Percentiles rank a stretch among this genome's conserved stretches.
Evolutionary conservation across 2,888 invertebrate genomes (phyloP).

Genomic region (Helicoverpa assulta): DNA sequence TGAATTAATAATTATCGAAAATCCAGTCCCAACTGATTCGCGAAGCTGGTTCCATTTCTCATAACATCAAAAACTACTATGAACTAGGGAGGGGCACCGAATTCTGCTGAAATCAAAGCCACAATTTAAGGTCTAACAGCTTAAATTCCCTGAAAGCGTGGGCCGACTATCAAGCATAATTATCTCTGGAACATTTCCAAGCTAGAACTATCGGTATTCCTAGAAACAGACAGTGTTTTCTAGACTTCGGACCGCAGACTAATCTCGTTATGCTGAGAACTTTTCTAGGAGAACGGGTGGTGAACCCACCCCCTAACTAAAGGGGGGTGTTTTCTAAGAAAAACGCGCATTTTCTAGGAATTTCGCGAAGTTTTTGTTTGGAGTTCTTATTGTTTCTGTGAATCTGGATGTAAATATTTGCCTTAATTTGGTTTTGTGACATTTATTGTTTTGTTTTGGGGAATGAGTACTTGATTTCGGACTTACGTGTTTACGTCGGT

Average conservation of each 20-base stretch:
- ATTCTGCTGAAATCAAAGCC: background rate
- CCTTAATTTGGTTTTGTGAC: background rate
- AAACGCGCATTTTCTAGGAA: constrained; percentile 45
- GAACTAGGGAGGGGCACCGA: background rate
- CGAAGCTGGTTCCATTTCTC: too few relatives aligned
- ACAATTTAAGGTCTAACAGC: background rate
- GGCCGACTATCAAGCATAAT: constrained; percentile 17
- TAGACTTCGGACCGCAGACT: constrained; percentile 14
- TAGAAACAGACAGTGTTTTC: constrained; percentile 28
- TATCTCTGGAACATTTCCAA: constrained; percentile 26
- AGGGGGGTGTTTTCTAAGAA: constrained; percentile 42
- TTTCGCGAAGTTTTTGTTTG: constrained; percentile 12
- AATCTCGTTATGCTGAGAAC: constrained; percentile 35
- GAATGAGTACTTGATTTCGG: constrained; percentile 4
- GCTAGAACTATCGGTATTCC: constrained; percentile 16
- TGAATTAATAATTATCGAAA: too few relatives aligned
- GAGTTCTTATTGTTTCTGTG: constrained; percentile 5
- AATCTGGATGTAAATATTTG: constrained; percentile 3
- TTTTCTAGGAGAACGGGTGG: background rate
- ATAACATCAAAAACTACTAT: too few relatives aligned
- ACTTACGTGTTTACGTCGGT: background rate
- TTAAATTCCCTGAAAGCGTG: constrained; percentile 21
- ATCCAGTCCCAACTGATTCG: too few relatives aligned
- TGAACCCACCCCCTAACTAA: constrained; percentile 4
- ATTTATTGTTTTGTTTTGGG: constrained; percentile 5